Conservation (phyloP, 1,140 invertebrate genomes). For the Frieseomelitta varia region DNA sequence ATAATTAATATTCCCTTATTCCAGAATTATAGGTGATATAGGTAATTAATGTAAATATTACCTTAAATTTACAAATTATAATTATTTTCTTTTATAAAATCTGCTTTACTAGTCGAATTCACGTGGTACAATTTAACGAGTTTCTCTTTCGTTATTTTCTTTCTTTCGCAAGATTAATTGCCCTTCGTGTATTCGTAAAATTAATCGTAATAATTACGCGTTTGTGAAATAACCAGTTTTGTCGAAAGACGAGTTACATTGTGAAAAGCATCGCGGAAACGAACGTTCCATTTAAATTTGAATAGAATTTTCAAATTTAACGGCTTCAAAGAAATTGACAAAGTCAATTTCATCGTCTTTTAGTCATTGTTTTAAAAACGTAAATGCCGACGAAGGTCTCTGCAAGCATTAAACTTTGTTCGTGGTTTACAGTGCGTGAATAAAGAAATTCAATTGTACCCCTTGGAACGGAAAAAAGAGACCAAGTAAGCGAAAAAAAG, state of each 20-base stretch:
- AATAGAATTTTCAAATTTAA: neutral
- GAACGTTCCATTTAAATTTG: neutral
- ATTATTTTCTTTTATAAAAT: neutral
- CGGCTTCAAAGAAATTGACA: no score
- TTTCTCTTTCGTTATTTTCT: neutral
- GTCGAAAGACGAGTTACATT: neutral
- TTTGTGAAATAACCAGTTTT: neutral
- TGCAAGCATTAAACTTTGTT: neutral
- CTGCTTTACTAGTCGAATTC: neutral
- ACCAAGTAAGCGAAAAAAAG: neutral
- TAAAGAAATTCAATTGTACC: constrained; percentile 25
- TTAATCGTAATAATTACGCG: neutral
- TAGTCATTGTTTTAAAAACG: constrained; percentile 1
- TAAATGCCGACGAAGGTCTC: neutral
- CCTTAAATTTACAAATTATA: no score
- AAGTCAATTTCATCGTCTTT: neutral
- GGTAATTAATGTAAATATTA: no score
- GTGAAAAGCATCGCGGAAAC: neutral
- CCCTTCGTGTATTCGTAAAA: neutral
- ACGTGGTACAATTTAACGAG: neutral
- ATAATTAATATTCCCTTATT: no score
- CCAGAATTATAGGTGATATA: no score
- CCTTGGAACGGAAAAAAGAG: neutral
- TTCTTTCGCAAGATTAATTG: neutral
- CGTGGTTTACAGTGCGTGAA: constrained; percentile 32